Conservation (phyloP, 2,888 invertebrate species). For the Tipula helvola region DNA sequence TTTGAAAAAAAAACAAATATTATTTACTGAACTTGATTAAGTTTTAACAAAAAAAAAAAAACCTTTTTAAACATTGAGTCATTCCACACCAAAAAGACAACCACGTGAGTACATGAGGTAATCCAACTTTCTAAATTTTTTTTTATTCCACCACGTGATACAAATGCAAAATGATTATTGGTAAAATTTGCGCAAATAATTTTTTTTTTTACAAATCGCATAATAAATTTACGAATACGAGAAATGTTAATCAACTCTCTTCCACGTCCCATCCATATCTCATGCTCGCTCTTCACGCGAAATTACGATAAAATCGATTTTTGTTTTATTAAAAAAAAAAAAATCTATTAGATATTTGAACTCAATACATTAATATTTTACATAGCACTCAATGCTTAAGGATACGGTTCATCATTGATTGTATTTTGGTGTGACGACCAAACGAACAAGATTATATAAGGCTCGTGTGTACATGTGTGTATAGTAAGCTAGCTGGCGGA, state of each 20-base stretch:
- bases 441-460: not conserved
- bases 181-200: not conserved
- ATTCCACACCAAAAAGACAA: not conserved
- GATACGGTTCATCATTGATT: not conserved
- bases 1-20: too few relatives aligned
- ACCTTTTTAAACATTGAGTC: not conserved
- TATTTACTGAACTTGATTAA: too few relatives aligned
- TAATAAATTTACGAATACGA: not conserved
- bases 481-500: not conserved
- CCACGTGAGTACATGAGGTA: not conserved
- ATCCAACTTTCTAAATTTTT: not conserved
- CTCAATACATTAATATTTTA: not conserved
- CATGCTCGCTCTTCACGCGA: not conserved
- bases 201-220: not conserved
- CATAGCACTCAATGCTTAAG: not conserved
- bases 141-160: not conserved
- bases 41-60: too few relatives aligned
- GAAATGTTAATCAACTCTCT: not conserved
- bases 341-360: not conserved
- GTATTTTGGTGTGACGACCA: not conserved
- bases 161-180: not conserved
- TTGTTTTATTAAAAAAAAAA: not conserved
- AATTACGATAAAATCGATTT: not conserved
- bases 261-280: not conserved
- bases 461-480: not conserved